These are phyloP conservation scores for Bhutanitis thaidina DNA, from an alignment of 2,888 invertebrate species.

Conservation along the genomic window DNA sequence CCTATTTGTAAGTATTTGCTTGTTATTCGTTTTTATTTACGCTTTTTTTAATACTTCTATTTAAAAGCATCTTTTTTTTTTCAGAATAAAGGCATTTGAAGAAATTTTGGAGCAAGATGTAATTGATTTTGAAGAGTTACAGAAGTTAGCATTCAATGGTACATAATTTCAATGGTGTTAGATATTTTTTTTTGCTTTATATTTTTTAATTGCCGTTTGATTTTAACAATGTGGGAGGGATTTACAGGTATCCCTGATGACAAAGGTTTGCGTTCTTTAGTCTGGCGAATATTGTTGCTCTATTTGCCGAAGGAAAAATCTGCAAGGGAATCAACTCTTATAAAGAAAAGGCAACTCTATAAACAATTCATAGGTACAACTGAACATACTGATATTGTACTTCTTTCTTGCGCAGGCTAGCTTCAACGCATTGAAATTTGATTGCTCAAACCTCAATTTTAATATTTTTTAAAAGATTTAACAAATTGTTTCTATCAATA, in stretches of 20 bases:
- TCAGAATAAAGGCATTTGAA: conserved; percentile 90
- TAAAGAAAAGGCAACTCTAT: conserved; percentile 89
- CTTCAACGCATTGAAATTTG: no score
- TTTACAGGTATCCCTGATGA: conserved; percentile 91
- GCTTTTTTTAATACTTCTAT: background rate
- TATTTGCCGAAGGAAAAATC: conserved; percentile 87
- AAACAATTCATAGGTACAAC: conserved; percentile 86
- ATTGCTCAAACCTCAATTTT: no score
- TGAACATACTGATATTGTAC: no score
- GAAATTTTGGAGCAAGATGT: conserved; percentile 84
- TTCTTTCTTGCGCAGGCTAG: no score
- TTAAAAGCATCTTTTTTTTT: conserved; percentile 39
- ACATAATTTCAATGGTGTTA: conserved; percentile 24
- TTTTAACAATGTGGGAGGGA: conserved; percentile 2
- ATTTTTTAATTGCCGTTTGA: background rate
- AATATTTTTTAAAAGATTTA: no score
- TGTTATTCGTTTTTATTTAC: background rate
- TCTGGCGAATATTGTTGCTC: conserved; percentile 93
- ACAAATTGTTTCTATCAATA: no score
- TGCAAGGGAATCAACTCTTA: conserved; percentile 84
- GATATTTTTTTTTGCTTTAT: background rate
- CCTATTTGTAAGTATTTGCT: background rate
- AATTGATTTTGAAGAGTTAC: conserved; percentile 84
- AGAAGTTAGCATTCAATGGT: conserved; percentile 90
- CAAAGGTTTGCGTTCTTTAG: conserved; percentile 88